phyloP scores from a whole-genome alignment of 2,888 invertebrate genomes.

The Drosophila siamana region DNA sequence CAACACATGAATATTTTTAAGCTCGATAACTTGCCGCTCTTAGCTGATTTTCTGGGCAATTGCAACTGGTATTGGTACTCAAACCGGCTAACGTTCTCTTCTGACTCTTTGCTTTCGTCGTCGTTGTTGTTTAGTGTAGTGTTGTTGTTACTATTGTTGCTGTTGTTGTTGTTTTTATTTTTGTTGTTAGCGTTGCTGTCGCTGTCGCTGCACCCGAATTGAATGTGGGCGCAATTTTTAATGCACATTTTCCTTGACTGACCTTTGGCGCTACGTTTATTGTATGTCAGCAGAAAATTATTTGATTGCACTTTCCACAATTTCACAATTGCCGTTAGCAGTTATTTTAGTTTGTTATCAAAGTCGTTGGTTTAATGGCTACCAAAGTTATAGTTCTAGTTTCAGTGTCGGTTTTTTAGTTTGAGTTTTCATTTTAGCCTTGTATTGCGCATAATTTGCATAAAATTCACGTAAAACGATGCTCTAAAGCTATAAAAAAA shows the following conservation, averaged over 20 bases:
- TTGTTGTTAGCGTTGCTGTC: constrained; percentile 18
- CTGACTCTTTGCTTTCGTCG: constrained; percentile 19
- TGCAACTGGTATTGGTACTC: constrained; percentile 57
- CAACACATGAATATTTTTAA: constrained; percentile 74
- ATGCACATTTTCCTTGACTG: constrained; percentile 70
- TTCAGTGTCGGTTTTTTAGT: constrained; percentile 15
- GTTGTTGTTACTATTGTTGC: constrained; percentile 18
- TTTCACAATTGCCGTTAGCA: constrained; percentile 44
- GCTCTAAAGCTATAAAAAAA: constrained; percentile 25
- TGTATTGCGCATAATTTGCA: constrained; percentile 42
- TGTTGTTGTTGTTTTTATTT: constrained; percentile 17
- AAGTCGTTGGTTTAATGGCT: constrained; percentile 60
- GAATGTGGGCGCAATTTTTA: constrained; percentile 62
- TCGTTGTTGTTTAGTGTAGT: constrained; percentile 6
- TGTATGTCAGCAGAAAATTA: constrained; percentile 60
- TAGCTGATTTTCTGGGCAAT: constrained; percentile 54
- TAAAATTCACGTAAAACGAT: constrained; percentile 23
- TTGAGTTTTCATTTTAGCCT: constrained; percentile 15
- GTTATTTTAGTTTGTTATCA: constrained; percentile 50
- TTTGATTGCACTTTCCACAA: constrained; percentile 74
- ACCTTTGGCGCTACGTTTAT: constrained; percentile 42
- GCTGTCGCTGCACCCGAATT: constrained; percentile 41
- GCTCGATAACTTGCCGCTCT: constrained; percentile 56
- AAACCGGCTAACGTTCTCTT: constrained; percentile 46
- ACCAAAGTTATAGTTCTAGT: constrained; percentile 33